These are phyloP conservation scores for Clamator glandarius DNA, from an alignment of 2,797 vertebrate genomes.

Conservation along the genomic window DNA sequence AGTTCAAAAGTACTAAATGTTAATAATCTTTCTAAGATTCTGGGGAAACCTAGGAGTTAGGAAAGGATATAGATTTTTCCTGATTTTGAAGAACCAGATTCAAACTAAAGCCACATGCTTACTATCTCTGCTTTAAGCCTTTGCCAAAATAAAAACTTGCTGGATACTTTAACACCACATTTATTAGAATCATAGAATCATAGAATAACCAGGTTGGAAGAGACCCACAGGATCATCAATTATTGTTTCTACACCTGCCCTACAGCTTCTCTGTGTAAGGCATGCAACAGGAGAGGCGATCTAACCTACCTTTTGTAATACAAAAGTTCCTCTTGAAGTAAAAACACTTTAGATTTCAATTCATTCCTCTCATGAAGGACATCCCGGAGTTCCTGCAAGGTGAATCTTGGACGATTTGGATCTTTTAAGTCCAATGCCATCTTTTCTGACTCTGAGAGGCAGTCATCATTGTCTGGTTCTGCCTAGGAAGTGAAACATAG, in stretches of 20 bases:
- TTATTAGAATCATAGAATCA: too few species aligned
- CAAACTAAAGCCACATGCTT: neutral
- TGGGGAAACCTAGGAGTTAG: neutral
- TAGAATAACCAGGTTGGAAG: too few species aligned
- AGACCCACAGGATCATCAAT: too few species aligned
- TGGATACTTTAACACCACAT: neutral
- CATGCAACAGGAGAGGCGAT: neutral
- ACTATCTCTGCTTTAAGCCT: neutral
- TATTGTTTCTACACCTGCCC: neutral
- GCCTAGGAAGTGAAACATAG: slow-evolving; percentile 42
- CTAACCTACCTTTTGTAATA: slow-evolving; percentile 92
- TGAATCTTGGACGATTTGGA: slow-evolving; percentile 94
- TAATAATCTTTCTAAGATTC: neutral
- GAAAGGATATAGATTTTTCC: neutral
- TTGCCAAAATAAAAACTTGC: neutral
- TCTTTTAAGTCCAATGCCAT: slow-evolving; percentile 86
- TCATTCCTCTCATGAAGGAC: slow-evolving; percentile 98
- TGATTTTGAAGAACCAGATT: neutral
- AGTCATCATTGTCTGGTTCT: slow-evolving; percentile 86
- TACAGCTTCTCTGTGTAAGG: neutral
- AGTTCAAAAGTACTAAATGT: neutral
- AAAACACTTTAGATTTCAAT: slow-evolving; percentile 95
- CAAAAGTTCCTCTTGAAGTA: slow-evolving; percentile 95
- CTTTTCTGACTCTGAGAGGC: slow-evolving; percentile 74
- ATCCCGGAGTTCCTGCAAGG: slow-evolving; percentile 95